These are phyloP conservation scores for Nephrotoma appendiculata DNA, from an alignment of 2,888 invertebrate genomes.

Conservation along the genomic window DNA sequence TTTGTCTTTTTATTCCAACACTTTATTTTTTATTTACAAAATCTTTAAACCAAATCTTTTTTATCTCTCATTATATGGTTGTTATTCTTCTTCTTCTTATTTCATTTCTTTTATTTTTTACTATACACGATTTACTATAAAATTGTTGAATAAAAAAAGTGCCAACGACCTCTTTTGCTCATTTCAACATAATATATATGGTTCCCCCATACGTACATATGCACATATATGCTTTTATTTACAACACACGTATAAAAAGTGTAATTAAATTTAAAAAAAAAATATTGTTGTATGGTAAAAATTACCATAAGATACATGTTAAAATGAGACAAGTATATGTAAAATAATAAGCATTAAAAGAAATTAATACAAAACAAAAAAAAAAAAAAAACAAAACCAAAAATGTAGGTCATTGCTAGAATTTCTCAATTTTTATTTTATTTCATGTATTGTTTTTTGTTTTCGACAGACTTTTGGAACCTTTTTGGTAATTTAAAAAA, in stretches of 20 bases:
- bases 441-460: not conserved
- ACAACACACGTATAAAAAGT: not conserved
- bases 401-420: slow-evolving; percentile 3
- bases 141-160: not conserved
- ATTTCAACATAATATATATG: not conserved
- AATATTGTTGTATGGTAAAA: not conserved
- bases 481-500: not conserved
- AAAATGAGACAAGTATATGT: not conserved
- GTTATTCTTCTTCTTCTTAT: not conserved
- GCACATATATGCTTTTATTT: not conserved
- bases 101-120: not conserved
- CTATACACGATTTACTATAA: not conserved
- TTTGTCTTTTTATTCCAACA: not conserved
- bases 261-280: not conserved
- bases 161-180: not conserved
- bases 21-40: not conserved
- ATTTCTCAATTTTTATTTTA: not conserved
- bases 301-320: not conserved
- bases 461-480: not conserved
- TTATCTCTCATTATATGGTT: not conserved
- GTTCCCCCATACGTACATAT: not conserved
- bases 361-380: not conserved
- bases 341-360: not conserved
- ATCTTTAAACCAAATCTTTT: not conserved
- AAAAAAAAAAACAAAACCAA: not conserved